Evolutionary conservation across 2,797 vertebrate species (phyloP).

Genomic region (Alectoris magna): DNA sequence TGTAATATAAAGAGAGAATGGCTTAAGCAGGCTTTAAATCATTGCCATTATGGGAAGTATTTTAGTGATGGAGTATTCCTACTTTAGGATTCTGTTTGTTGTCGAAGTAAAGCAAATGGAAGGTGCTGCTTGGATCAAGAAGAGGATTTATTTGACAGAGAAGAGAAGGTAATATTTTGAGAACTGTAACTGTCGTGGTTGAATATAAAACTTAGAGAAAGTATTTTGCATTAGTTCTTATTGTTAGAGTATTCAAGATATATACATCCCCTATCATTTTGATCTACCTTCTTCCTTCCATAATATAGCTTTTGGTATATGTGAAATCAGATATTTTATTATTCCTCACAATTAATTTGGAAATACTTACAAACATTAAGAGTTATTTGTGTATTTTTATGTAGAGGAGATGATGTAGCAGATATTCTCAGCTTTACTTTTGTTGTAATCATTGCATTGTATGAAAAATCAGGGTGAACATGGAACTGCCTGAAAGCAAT

Average conservation of each 20-base stretch:
- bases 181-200: neutral
- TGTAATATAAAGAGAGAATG: neutral
- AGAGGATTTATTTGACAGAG: neutral
- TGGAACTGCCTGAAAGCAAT: neutral
- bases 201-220: neutral
- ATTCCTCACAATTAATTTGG: neutral
- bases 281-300: neutral
- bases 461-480: neutral
- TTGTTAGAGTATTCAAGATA: neutral
- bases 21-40: neutral
- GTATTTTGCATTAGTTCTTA: neutral
- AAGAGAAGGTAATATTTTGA: conserved; percentile 64
- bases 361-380: neutral
- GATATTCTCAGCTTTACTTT: neutral
- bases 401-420: neutral
- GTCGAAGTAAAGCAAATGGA: conserved; percentile 66
- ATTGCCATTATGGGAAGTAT: neutral
- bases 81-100: conserved; percentile 74
- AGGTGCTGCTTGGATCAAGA: conserved; percentile 73
- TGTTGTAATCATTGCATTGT: neutral
- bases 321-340: neutral
- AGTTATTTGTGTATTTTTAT: neutral
- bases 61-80: conserved; percentile 12
- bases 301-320: neutral
- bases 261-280: neutral